A percentile compares a stretch with the other conserved stretches of the same genome.
phyloP scores from a whole-genome alignment of 2,888 invertebrate genomes.

The Hirtodrosophila alboralis region DNA sequence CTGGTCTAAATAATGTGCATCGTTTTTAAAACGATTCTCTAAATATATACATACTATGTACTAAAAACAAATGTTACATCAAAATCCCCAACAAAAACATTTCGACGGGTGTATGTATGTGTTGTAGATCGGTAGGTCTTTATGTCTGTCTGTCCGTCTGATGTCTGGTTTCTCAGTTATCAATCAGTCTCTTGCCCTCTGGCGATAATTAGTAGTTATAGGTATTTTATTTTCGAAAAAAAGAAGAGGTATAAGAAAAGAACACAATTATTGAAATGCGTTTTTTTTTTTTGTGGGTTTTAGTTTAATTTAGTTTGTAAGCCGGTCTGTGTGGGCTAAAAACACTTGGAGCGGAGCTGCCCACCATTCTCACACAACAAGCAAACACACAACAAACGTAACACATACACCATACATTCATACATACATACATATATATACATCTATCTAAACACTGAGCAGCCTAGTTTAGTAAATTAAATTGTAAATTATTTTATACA shows the following conservation, averaged over 20 bases:
- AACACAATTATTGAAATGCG: slow-evolving; percentile 29
- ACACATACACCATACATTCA: slow-evolving; percentile 11
- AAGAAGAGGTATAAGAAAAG: slow-evolving; percentile 7
- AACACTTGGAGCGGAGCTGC: slow-evolving; percentile 59
- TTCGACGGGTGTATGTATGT: slow-evolving; percentile 26
- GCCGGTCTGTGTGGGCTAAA: slow-evolving; percentile 50
- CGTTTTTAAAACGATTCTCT: slow-evolving; percentile 66
- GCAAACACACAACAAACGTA: slow-evolving; percentile 29
- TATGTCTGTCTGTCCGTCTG: slow-evolving; percentile 37
- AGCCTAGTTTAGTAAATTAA: slow-evolving; percentile 69
- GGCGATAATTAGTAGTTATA: slow-evolving; percentile 41
- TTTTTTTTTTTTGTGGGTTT: slow-evolving; percentile 60
- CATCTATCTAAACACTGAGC: slow-evolving; percentile 35
- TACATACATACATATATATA: slow-evolving; percentile 15
- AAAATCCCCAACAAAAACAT: slow-evolving; percentile 6
- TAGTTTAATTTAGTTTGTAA: slow-evolving; percentile 73
- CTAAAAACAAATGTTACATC: slow-evolving; percentile 21
- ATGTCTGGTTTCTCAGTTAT: too few relatives aligned
- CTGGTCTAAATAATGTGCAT: slow-evolving; percentile 86
- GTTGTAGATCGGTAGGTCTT: slow-evolving; percentile 16
- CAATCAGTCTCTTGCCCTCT: slow-evolving; percentile 44
- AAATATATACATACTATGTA: slow-evolving; percentile 38
- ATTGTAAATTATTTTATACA: slow-evolving; percentile 74
- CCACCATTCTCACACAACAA: slow-evolving; percentile 25
- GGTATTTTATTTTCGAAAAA: slow-evolving; percentile 36